Evolutionary conservation across 2,797 vertebrate species (phyloP).

Genomic region (Geotrypetes seraphini): DNA sequence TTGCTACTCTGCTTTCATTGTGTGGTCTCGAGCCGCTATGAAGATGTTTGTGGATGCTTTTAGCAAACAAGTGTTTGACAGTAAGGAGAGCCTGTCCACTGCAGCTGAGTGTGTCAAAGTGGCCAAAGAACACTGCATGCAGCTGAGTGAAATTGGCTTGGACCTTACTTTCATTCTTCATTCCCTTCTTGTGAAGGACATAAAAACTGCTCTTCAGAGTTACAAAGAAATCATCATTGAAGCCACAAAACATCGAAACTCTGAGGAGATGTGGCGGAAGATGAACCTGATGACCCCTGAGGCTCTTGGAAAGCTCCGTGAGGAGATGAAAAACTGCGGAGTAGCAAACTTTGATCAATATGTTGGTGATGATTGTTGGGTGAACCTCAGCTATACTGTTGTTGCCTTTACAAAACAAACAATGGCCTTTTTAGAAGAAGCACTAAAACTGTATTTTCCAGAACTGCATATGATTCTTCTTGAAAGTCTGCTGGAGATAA

Average conservation of each 20-base stretch:
- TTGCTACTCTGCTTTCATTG: constrained; percentile 93
- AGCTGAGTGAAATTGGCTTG: constrained; percentile 87
- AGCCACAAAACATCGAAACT: constrained; percentile 95
- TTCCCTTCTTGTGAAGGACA: constrained; percentile 83
- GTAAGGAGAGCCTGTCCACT: constrained; percentile 91
- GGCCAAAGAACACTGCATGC: constrained; percentile 90
- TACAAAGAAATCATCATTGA: constrained; percentile 96
- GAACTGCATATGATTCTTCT: constrained; percentile 95
- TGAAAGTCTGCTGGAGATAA: constrained; percentile 89
- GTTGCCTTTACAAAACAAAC: constrained; percentile 98
- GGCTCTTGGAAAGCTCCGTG: constrained; percentile 81
- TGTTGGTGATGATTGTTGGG: constrained; percentile 95
- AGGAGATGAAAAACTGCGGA: constrained; percentile 85
- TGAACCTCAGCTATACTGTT: constrained; percentile 93
- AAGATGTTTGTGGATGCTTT: constrained; percentile 93
- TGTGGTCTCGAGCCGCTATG: constrained; percentile 86
- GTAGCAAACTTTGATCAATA: constrained; percentile 80
- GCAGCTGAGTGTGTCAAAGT: constrained; percentile 93
- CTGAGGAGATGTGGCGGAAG: constrained; percentile 94
- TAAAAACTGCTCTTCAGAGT: constrained; percentile 79
- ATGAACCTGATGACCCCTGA: constrained; percentile 98
- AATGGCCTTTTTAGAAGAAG: constrained; percentile 93
- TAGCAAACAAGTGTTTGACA: constrained; percentile 95
- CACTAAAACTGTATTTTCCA: constrained; percentile 88
- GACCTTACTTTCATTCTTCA: constrained; percentile 94